Percentiles rank a stretch among this genome's conserved stretches.
These are phyloP conservation scores for Condylura cristata DNA, from an alignment of 2,113 vertebrate species.

Conservation along the genomic window DNA sequence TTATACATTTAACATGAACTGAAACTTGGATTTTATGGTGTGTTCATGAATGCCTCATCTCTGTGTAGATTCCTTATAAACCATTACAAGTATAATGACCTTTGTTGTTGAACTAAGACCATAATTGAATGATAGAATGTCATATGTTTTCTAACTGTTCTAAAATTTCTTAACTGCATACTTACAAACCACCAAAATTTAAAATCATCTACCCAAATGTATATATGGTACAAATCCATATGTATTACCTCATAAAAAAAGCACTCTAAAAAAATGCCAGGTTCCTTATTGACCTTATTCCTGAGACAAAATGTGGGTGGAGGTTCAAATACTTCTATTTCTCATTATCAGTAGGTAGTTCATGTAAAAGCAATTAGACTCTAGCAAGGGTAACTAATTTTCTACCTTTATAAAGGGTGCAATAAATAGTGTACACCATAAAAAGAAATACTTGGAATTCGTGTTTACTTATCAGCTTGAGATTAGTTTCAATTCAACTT, in stretches of 20 bases:
- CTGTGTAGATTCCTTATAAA: not conserved
- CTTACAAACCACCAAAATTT: not conserved
- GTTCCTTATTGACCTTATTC: not conserved
- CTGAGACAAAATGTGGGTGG: not conserved
- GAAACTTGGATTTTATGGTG: not conserved
- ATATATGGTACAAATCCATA: too few relatives aligned
- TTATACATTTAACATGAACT: not conserved
- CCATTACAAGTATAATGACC: not conserved
- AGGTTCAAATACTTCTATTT: not conserved
- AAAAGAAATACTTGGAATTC: slow-evolving; percentile 2
- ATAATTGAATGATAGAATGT: not conserved
- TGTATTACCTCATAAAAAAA: not conserved
- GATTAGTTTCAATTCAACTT: not conserved
- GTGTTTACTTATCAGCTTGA: not conserved
- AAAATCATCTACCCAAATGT: not conserved
- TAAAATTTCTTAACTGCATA: not conserved
- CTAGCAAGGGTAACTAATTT: not conserved
- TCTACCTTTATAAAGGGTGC: not conserved
- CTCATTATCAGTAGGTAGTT: not conserved
- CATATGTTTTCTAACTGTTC: not conserved
- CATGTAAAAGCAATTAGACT: not conserved
- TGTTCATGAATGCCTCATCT: not conserved
- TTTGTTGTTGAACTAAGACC: slow-evolving; percentile 23
- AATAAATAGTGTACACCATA: not conserved
- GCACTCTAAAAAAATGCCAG: not conserved